Evolutionary conservation across 2,888 invertebrate species (phyloP), one percentile per base, ranked within the genome.

Genomic region (Polydrusus tereticollis): DNA sequence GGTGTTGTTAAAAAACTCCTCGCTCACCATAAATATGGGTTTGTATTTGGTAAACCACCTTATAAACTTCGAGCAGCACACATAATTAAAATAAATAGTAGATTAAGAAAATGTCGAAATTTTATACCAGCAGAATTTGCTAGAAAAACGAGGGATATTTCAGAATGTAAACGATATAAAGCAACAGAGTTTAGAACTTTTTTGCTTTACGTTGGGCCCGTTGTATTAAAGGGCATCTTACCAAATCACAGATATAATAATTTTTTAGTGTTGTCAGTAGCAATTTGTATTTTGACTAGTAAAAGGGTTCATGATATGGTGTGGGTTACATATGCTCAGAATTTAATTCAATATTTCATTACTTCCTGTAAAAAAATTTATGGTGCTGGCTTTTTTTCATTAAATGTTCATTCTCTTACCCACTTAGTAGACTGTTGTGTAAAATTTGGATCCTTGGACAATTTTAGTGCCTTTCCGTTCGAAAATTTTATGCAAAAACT

Each of bases 81-180:
- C 52, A 65, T 69, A 36, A 8, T 63, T 12, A 69, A 59, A 55
- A 52, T 73, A 45, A 63, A 60, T 73, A 14, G 26, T 52, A 57
- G 69, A 33, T 55, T 72, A 62, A 63, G 38, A 26, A 64, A 41
- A 33, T 29, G 55, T 57, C 41, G 36, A 26, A 47, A 50, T 38
- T 65, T 50, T 45, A 59, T 73, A 59, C 69, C 73, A 41, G 18
- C 23, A 38, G 73, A 73, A 59, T 73, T 73, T 69, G 14, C 59
- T 18, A 64, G 69, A 45, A 73, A 69, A 65, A 69, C 73, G 20
- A 60, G 72, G 45, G 20, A 26, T 29, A 64, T 64, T 29, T 57
- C 69, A 23, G 72, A 72, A 29, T 57, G 68, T 57, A 72, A 64
- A 62, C 69, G 72, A 64, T 72, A 72, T 29, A 72, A 72, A 67